phyloP scores from a whole-genome alignment of 2,113 vertebrate genomes.

The Petromus typicus region DNA sequence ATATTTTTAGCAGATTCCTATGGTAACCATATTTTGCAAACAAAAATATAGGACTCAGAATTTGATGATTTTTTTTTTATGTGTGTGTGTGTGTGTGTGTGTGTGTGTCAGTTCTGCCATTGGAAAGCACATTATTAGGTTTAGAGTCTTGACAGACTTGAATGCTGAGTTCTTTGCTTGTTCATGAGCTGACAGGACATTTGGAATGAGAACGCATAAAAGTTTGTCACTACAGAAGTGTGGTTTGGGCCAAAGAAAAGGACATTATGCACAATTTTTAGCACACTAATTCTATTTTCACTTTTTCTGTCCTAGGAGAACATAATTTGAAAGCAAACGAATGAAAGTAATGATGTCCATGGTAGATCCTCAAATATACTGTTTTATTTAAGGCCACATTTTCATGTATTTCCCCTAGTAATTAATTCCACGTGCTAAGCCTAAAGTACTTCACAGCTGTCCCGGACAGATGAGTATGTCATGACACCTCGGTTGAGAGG shows the following conservation, averaged over 20 bases:
- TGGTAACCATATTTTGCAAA: constrained; percentile 22
- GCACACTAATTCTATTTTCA: background rate
- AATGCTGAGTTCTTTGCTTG: background rate
- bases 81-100: too few relatives aligned
- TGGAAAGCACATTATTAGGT: background rate
- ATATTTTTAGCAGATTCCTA: constrained; percentile 50
- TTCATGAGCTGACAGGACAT: background rate
- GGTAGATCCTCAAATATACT: constrained; percentile 7
- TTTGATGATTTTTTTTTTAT: constrained; percentile 26
- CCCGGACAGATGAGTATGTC: constrained; percentile 35
- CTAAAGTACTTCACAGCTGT: background rate
- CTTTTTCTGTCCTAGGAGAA: background rate
- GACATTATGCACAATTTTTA: constrained; percentile 24
- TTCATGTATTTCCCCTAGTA: constrained; percentile 34
- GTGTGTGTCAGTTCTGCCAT: background rate
- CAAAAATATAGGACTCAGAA: constrained; percentile 28
- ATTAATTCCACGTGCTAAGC: background rate
- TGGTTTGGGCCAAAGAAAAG: background rate
- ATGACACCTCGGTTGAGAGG: constrained; percentile 46
- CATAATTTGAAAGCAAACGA: constrained; percentile 56
- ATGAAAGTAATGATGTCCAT: constrained; percentile 13
- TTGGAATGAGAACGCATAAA: background rate
- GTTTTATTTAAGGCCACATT: constrained; percentile 47
- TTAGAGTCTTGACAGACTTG: background rate
- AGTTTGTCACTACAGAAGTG: background rate